These are phyloP conservation scores for Cercopithecus mona DNA, from an alignment of 2,113 vertebrate genomes.

Conservation along the genomic window DNA sequence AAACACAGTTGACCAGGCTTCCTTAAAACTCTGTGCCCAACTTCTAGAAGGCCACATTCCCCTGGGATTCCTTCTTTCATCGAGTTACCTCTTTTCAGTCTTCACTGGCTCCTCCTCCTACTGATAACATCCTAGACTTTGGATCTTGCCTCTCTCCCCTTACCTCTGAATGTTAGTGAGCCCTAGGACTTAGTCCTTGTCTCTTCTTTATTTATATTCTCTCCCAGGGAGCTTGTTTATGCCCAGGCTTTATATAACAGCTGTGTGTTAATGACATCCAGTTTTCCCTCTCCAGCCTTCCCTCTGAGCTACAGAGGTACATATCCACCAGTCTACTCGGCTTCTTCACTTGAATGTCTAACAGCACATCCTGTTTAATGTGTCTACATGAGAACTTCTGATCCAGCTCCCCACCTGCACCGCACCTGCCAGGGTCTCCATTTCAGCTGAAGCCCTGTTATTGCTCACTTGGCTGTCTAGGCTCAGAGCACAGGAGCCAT, in stretches of 20 bases:
- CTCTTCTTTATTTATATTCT: not conserved
- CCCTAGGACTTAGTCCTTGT: not conserved
- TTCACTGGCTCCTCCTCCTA: not conserved
- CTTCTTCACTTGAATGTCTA: not conserved
- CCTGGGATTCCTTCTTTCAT: not conserved
- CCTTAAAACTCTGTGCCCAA: not conserved
- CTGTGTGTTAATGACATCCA: not conserved
- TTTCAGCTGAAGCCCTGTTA: not conserved
- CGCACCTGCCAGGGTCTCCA: not conserved
- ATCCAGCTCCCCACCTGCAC: not conserved
- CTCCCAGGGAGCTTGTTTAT: not conserved
- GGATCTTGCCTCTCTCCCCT: not conserved
- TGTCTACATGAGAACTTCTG: not conserved
- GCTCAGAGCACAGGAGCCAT: not conserved
- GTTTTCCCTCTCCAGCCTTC: not conserved
- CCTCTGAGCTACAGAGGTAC: not conserved
- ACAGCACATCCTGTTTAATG: not conserved
- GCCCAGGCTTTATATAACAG: not conserved
- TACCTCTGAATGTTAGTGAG: not conserved
- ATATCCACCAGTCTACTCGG: not conserved
- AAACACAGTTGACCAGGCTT: not conserved
- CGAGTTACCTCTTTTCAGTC: not conserved
- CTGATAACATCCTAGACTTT: not conserved
- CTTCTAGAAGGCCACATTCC: not conserved
- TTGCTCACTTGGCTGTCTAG: not conserved